Evolutionary conservation across 2,113 vertebrate genomes (phyloP), one percentile per base, ranked within the genome.

Genomic region (Stegostoma tigrinum): DNA sequence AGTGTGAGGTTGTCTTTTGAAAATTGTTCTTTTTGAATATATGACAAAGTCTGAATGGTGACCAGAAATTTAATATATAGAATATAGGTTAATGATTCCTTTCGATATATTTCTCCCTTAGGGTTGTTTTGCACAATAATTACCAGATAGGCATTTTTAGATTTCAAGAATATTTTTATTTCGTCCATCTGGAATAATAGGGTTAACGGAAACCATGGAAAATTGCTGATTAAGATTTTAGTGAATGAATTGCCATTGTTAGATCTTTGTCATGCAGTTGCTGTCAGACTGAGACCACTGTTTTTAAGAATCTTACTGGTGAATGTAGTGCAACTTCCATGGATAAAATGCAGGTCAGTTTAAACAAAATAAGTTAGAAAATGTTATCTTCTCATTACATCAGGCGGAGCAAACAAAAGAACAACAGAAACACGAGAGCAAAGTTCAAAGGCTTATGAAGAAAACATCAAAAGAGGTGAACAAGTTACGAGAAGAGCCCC

Each of bases 381-480:
- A 34, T 95, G 27, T 30, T 52, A 93, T 34, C 55, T 75, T 91
- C n/a, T 61, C 21, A 45, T 94, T 96, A 96, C 80, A 19, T 90
- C 96, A 98, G 98, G 96, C 97, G 48, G 97, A 99, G 97, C 98
- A 98, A 95, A 96, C 96, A 0, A 91, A 87, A 78, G 98, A 98
- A 96, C 99, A 99, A 96, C 98, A 98, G 96, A 98, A 97, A 96
- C 98, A 98, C 96, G 98, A 99, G 96, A 97, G 98, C 61, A 97
- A 98, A 96, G 98, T 99, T 0, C 98, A 99, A 97, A 99, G 98
- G 97, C 99, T 99, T 99, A 98, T 99, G 99, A 98, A 98, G 96
- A 98, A 98, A 0, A 99, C 98, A 3, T 99, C 99, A 94, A 99
- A 99, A 97, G 99, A 99, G 0, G 98, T 99, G 78, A 98, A 98